Percentiles rank a stretch among this genome's conserved stretches.
phyloP scores from a whole-genome alignment of 2,888 invertebrate species.

The Unio pictorum region DNA sequence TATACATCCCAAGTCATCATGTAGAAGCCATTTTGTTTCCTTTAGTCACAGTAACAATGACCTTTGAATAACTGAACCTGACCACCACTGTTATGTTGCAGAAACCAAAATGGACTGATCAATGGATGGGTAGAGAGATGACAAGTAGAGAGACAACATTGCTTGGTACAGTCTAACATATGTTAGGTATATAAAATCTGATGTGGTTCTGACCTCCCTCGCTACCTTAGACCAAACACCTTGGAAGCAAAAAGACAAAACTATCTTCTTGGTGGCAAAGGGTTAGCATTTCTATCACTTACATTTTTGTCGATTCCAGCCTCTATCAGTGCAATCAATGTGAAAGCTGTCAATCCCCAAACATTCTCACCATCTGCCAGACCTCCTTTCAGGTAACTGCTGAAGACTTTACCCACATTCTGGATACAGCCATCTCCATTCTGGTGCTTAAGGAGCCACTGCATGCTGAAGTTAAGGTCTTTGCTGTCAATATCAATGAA shows the following conservation, averaged over 20 bases:
- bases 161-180: too few species aligned
- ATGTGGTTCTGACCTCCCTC: too few species aligned
- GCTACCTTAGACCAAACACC: not conserved
- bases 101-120: too few species aligned
- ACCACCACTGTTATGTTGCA: too few species aligned
- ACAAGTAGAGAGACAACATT: too few species aligned
- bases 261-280: not conserved
- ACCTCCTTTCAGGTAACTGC: conserved; percentile 65
- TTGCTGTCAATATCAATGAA: conserved; percentile 76
- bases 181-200: too few species aligned
- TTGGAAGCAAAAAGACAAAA: not conserved
- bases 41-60: too few species aligned
- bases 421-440: conserved; percentile 85
- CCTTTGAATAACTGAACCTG: too few species aligned
- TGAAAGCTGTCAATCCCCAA: conserved; percentile 63
- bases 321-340: conserved; percentile 62
- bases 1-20: too few species aligned
- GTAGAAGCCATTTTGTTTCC: too few species aligned
- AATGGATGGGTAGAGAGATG: too few species aligned
- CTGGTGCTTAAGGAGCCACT: conserved; percentile 74
- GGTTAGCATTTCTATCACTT: conserved; percentile 13
- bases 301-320: conserved; percentile 42
- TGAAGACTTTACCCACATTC: conserved; percentile 72
- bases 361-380: conserved; percentile 39
- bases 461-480: conserved; percentile 52